These are phyloP conservation scores for Garrulus glandarius DNA, from an alignment of 2,797 vertebrate species.

Conservation along the genomic window DNA sequence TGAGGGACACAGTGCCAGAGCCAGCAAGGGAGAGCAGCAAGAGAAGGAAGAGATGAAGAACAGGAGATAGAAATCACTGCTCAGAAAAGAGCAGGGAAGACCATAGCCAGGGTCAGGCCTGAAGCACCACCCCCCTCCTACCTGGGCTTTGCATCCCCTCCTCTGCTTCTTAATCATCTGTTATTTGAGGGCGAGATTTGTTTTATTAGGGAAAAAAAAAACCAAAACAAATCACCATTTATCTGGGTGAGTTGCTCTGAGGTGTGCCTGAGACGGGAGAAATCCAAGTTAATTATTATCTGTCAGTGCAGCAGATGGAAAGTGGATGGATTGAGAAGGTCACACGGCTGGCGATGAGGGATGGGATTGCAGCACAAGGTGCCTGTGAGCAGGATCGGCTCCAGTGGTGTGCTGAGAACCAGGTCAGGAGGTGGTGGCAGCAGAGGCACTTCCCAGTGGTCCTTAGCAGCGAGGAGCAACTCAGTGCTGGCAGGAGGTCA, in stretches of 20 bases:
- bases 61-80: neutral
- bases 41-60: neutral
- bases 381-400: rapidly evolving
- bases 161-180: neutral
- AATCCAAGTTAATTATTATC: constrained; percentile 31
- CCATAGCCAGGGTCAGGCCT: neutral
- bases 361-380: neutral
- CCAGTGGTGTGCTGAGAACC: neutral
- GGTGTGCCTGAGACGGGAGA: neutral
- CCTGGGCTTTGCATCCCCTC: neutral
- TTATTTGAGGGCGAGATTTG: neutral
- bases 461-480: neutral
- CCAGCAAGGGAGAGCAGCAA: neutral
- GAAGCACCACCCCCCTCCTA: neutral
- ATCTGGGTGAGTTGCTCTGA: neutral
- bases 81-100: neutral
- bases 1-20: rapidly evolving
- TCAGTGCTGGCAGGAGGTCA: rapidly evolving
- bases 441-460: neutral
- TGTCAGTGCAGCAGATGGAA: neutral
- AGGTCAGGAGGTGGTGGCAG: neutral
- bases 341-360: neutral
- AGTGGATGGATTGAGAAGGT: neutral
- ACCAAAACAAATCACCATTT: neutral
- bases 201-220: neutral